Base-by-base conservation (phyloP, 2,888 invertebrate species). In the Smittia sp. region DNA sequence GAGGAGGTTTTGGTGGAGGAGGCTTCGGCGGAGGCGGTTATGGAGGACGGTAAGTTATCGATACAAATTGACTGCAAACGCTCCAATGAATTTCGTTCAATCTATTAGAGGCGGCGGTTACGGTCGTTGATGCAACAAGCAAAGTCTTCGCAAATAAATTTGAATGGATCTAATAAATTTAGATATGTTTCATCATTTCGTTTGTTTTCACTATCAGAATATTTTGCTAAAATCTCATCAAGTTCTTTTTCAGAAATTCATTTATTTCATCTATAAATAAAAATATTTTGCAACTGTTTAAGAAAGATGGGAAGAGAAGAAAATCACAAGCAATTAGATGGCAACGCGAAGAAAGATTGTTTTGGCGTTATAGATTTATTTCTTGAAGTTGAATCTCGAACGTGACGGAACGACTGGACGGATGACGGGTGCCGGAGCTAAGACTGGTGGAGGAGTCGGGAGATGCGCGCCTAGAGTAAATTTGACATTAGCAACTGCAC, bases 311-410 rank as follows among this genome's bases (percentile, higher is more conserved):
- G n/a, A 58, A 18, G 58, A 13, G 22, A 58, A 18, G 3, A 3
- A 18, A 58, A 58, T 58, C 58, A 58, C 58, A 58, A 58, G 58
- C 58, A 22, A 22, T 22, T 7, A 58, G 58, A 58, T 58, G 58
- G 58, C 58, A 22, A 58, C 22, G 22, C 13, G 22, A 11, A 58
- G 58, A 58, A 7, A 18, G 22, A 58, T 20, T 4, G 58, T 20
- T 58, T 18, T 58, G 58, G 18, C 22, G n/a, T 58, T 2, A 22
- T 7, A 52, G 13, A n/a, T 22, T 58, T 58, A 58, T 58, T 58
- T 58, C 22, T 58, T 58, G 58, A 7, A 7, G 58, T 20, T 58
- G 58, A 58, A 58, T 20, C 58, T 20, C 22, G 58, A 58, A 46
- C 46, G 46, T 46, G 38, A 38, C 11, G 46, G 46, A 13, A n/a